Evolutionary conservation across 2,888 invertebrate species (phyloP).

Genomic region (Empis stercorea): DNA sequence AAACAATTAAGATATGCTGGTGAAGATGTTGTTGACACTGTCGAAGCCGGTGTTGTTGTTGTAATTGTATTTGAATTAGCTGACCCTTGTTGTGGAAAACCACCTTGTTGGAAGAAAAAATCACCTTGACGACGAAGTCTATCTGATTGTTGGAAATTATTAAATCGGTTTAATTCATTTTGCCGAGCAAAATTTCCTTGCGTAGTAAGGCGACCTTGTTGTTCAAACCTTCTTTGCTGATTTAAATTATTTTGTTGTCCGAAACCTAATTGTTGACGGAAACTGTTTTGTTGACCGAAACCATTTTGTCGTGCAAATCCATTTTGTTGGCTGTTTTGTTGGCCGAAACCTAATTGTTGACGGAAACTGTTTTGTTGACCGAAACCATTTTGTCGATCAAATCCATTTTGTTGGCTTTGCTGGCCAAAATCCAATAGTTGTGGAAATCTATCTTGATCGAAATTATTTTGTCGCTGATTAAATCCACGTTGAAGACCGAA

Average conservation of each 20-base stretch:
- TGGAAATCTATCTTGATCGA: too few relatives aligned
- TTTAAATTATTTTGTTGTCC: not conserved
- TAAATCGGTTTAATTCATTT: too few relatives aligned
- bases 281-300: not conserved
- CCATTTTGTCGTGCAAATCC: not conserved
- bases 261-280: not conserved
- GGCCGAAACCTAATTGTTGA: not conserved
- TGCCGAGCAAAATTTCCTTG: not conserved
- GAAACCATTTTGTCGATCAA: not conserved
- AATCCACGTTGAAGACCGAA: not conserved
- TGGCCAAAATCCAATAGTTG: too few relatives aligned
- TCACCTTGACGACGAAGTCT: too few relatives aligned
- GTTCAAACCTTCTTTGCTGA: not conserved
- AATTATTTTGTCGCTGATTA: too few relatives aligned
- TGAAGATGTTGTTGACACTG: conserved; percentile 1
- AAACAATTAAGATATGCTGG: conserved; percentile 7
- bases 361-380: not conserved
- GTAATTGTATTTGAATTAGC: conserved; percentile 13
- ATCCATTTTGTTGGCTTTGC: not conserved
- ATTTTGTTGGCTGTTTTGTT: not conserved
- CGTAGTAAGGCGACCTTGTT: not conserved
- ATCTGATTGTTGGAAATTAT: too few relatives aligned
- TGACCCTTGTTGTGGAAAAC: not conserved
- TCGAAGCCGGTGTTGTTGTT: not conserved
- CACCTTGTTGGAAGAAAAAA: not conserved